Percentiles rank a stretch among this genome's conserved stretches.
phyloP scores from a whole-genome alignment of 2,113 vertebrate genomes.

The Ctenodactylus gundi region DNA sequence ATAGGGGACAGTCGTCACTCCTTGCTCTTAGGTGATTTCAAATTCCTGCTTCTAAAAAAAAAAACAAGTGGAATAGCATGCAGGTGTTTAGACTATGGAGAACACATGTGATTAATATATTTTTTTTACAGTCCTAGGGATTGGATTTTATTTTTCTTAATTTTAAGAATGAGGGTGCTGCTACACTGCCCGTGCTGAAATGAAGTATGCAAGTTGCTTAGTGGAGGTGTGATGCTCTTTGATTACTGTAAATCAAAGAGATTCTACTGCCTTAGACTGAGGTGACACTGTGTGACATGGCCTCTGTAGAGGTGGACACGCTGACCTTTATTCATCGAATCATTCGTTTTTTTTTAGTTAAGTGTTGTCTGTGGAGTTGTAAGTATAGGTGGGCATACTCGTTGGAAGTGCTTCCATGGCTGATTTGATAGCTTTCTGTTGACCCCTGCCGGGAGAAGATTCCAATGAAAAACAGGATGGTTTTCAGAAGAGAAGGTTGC shows the following conservation, averaged over 20 bases:
- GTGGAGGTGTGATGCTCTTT: background rate
- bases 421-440: background rate
- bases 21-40: background rate
- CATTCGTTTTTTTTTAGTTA: background rate
- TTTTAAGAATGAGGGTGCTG: background rate
- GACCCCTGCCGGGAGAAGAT: background rate
- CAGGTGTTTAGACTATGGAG: background rate
- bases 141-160: background rate
- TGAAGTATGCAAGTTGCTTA: background rate
- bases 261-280: background rate
- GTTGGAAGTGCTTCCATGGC: rapidly evolving
- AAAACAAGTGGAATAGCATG: background rate
- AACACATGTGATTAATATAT: background rate
- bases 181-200: background rate
- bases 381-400: no score
- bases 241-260: background rate
- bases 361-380: background rate
- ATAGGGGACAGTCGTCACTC: background rate
- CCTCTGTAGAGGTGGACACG: background rate
- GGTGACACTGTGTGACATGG: background rate
- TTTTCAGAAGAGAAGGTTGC: background rate
- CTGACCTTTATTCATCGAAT: background rate
- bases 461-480: rapidly evolving
- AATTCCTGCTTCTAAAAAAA: background rate
- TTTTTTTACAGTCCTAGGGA: background rate